Base-by-base conservation (phyloP, 2,113 vertebrate species). In the Paramisgurnus dabryanus region DNA sequence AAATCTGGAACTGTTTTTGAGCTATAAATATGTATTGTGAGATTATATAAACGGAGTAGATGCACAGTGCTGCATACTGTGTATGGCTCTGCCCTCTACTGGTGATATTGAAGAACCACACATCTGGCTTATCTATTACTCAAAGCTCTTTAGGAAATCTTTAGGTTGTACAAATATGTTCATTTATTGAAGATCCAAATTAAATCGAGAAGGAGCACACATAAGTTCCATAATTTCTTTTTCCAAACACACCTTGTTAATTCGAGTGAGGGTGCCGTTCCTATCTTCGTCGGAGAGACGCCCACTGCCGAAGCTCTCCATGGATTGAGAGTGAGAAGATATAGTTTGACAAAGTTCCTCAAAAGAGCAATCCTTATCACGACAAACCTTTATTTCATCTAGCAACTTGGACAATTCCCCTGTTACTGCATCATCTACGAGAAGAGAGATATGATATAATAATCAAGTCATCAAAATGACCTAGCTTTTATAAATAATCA, bases 321-420 rank as follows among this genome's bases (percentile, higher is more conserved):
- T 93, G 86, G 94, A 98, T 90, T 97, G 95, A 22, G 96, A 98
- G 91, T 97, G 95, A 49, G 96, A 96, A 87, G 96, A 98, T 85
- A 97, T 94, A 75, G 96, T 96, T 85, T 96, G 96, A 90, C 96
- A 98, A 78, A 97, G 92, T 86, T 98, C 96, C 93, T 98, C 97
- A 72, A 98, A 98, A 79, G 96, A 98, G 89, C 95, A 97, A 86
- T 98, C 97, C 82, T 96, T 95, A 90, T 98, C 96, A 86, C 95
- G 93, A 86, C 96, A 98, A 87, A 95, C 94, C 89, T 98, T 96
- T 87, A 98, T 98, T 92, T 98, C 97, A 83, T 96, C 94, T 87
- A 98, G 93, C 84, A 98, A 93, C 87, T 97, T 97, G 77, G 97
- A 98, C 85, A 98, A 92, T 87, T 98, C 97, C 47, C 95, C 96